Base-by-base conservation (phyloP, 2,888 invertebrate species). In the Sceliomorpha sp. region DNA sequence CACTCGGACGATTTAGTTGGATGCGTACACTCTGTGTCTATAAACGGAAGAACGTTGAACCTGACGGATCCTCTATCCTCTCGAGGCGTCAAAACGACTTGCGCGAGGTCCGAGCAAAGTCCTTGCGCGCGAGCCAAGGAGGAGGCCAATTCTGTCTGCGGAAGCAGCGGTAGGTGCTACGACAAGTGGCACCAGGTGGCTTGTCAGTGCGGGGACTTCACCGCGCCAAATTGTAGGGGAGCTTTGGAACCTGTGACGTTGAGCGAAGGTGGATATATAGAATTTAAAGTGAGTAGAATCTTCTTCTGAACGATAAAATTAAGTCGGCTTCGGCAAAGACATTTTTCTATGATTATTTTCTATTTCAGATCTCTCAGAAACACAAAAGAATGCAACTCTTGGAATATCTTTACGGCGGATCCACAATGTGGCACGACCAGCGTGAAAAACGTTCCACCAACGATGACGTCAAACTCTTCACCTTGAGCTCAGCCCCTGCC, bases 1-100 rank as follows among this genome's bases (percentile, higher is more conserved):
- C 94, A 94, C 79, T 94, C 97, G 0, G 97, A 98, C 83, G 98
- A 98, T 85, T 93, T 98, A 64, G 94, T 98, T 9, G 98, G 98
- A 2, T 98, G 98, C 83, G 92, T 98, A 74, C 96, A 97, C 82
- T 96, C 96, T 75, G 94, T 98, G 1, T 92, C 94, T 0, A 92
- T 98, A 50, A 97, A 98, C 81, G 97, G 97, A 1, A 91, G 96
- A 13, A 90, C 93, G 0, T 85, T 97, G 14, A 97, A 97, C 83
- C 89, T 97, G 47, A 95, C 95, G 62, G 93, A 91, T 74, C 96
- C 97, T 0, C 76, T 95, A 1, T 90, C 92, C 44, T 92, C 94
- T 1, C 90, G 92, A 2, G 94, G 93, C 0, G 92, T 97, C 1
- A 92, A 93, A 59, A 90, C 93, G 9, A 94, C 94, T 4, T 98